Evolutionary conservation across 2,113 vertebrate genomes (phyloP).

Genomic region (Holacanthus passer): DNA sequence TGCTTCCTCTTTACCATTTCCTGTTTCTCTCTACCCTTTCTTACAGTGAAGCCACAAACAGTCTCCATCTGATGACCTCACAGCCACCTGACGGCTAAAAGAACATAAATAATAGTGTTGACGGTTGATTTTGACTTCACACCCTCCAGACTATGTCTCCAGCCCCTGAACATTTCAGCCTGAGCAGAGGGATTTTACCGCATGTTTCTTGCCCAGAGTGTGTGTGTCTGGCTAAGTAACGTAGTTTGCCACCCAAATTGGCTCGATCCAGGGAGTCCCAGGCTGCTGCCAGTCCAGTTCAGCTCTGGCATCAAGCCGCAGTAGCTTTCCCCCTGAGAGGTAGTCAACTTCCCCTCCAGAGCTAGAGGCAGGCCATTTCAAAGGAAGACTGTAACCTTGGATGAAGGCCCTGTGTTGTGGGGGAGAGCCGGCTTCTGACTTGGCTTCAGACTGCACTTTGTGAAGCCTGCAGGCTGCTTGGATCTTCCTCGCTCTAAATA

Average conservation of each 20-base stretch:
- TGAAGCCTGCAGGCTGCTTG: conserved; percentile 15
- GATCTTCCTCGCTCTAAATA: background rate
- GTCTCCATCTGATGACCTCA: conserved; percentile 32
- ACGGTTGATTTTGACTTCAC: conserved; percentile 7
- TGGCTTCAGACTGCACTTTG: conserved; percentile 51
- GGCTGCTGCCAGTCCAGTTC: conserved; percentile 6
- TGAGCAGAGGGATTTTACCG: background rate
- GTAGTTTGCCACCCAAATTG: conserved; percentile 29
- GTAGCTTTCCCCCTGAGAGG: background rate
- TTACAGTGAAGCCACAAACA: conserved; percentile 47
- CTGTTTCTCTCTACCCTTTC: conserved; percentile 47
- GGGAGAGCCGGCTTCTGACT: conserved; percentile 21
- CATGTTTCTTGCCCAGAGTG: background rate
- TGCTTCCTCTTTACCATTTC: conserved; percentile 59
- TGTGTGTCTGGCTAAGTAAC: conserved; percentile 27
- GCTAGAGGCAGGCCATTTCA: conserved; percentile 10
- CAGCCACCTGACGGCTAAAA: conserved; percentile 6
- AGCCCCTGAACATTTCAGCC: background rate
- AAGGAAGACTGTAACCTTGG: conserved; percentile 44
- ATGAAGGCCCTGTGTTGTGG: conserved; percentile 42
- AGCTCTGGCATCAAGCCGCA: conserved; percentile 40
- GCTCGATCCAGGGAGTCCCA: conserved; percentile 21
- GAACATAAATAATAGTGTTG: background rate
- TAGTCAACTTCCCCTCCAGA: background rate
- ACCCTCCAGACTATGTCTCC: background rate